Conservation (phyloP, 2,113 vertebrate species). For the Melanerpes formicivorus region DNA sequence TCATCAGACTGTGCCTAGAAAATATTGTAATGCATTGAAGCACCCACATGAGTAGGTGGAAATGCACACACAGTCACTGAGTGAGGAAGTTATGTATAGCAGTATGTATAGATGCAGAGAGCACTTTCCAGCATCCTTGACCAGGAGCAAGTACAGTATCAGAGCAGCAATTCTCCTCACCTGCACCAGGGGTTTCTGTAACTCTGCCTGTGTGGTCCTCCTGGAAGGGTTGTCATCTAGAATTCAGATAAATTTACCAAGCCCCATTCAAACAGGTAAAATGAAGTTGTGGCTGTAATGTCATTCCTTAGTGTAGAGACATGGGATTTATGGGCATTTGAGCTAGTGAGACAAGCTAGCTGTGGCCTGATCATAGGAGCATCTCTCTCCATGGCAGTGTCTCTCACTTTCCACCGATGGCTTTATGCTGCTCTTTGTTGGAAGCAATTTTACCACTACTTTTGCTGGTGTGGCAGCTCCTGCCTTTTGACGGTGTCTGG, state of each 20-base stretch:
- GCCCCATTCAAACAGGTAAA: not conserved
- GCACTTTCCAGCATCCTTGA: not conserved
- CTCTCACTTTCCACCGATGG: not conserved
- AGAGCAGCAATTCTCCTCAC: not conserved
- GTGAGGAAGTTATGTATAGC: rapidly evolving
- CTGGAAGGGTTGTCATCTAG: not conserved
- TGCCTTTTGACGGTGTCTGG: not conserved
- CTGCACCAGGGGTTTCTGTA: not conserved
- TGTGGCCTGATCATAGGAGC: not conserved
- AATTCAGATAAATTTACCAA: not conserved
- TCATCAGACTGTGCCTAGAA: not conserved
- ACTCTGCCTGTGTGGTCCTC: not conserved
- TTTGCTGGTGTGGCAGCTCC: not conserved
- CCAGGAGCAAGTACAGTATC: not conserved
- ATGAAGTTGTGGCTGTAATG: not conserved
- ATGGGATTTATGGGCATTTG: not conserved
- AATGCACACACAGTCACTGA: not conserved
- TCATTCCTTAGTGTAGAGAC: not conserved
- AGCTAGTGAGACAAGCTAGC: not conserved
- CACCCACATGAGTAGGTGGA: not conserved
- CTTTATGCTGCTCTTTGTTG: not conserved
- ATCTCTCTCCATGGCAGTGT: not conserved
- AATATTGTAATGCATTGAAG: not conserved
- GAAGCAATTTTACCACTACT: not conserved
- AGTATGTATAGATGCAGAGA: not conserved